These are phyloP conservation scores for Synanthedon andrenaeformis DNA, from an alignment of 2,888 invertebrate genomes.

Conservation along the genomic window DNA sequence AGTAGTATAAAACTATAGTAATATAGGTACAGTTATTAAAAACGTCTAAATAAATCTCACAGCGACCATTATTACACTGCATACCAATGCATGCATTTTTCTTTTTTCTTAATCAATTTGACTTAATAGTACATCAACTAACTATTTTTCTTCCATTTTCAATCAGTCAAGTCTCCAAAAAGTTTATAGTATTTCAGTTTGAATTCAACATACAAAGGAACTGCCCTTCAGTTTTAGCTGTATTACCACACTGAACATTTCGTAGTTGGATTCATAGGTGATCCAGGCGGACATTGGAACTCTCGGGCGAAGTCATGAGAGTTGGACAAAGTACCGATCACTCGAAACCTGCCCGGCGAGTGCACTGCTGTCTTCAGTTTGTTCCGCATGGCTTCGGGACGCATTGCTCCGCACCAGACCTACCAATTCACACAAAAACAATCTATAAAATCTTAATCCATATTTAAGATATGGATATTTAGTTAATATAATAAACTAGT, in stretches of 20 bases:
- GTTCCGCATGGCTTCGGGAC: slow-evolving; percentile 83
- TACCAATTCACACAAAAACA: slow-evolving; percentile 18
- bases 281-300: slow-evolving; percentile 77
- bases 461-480: no score
- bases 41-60: no score
- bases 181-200: no score
- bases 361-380: slow-evolving; percentile 87
- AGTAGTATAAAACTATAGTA: neutral
- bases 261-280: slow-evolving; percentile 82
- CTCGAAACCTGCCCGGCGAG: slow-evolving; percentile 84
- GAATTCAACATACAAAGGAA: no score
- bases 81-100: no score
- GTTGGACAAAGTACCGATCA: slow-evolving; percentile 83
- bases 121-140: no score
- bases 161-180: no score
- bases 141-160: no score
- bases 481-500: neutral
- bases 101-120: no score
- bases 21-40: no score
- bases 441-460: neutral
- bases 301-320: slow-evolving; percentile 81
- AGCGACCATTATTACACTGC: no score
- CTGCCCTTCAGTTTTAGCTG: neutral
- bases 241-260: slow-evolving; percentile 83
- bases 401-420: slow-evolving; percentile 86